Evolutionary conservation across 1,140 invertebrate genomes (phyloP).

Genomic region (Manduca sexta): DNA sequence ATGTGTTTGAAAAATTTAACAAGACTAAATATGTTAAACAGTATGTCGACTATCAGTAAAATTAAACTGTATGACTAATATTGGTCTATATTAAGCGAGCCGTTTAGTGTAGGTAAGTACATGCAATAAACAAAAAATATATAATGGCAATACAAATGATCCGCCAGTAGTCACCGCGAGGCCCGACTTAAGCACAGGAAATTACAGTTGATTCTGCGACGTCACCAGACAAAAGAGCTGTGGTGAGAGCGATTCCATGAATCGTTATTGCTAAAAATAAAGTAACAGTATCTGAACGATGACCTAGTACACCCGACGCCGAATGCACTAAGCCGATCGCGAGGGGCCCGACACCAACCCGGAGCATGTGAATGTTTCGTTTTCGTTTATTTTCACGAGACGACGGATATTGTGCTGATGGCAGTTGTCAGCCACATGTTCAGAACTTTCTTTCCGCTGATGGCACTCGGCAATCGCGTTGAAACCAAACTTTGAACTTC

Average conservation of each 20-base stretch:
- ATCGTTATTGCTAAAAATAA: constrained; percentile 26
- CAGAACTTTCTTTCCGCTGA: constrained; percentile 2
- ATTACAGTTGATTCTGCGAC: constrained; percentile 45
- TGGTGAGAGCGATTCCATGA: constrained; percentile 44
- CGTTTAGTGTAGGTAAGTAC: neutral
- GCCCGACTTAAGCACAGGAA: constrained; percentile 46
- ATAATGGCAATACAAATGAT: constrained; percentile 39
- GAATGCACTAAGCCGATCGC: constrained; percentile 7
- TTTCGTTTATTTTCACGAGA: constrained; percentile 3
- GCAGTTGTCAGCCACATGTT: constrained; percentile 5
- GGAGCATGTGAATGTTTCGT: neutral
- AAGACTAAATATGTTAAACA: too few relatives aligned
- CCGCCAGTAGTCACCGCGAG: constrained; percentile 24
- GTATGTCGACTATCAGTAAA: neutral
- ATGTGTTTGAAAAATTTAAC: too few relatives aligned
- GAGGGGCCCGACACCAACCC: neutral
- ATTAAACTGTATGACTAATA: constrained; percentile 2
- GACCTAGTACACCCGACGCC: constrained; percentile 8
- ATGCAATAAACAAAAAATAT: constrained; percentile 19
- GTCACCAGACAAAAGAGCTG: constrained; percentile 41
- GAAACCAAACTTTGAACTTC: too few relatives aligned
- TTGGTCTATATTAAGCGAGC: neutral
- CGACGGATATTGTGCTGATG: constrained; percentile 2
- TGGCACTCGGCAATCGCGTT: neutral
- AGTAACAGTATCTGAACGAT: constrained; percentile 20